Evolutionary conservation across 2,113 vertebrate species (phyloP).

Genomic region (Rhynchomys soricoides): DNA sequence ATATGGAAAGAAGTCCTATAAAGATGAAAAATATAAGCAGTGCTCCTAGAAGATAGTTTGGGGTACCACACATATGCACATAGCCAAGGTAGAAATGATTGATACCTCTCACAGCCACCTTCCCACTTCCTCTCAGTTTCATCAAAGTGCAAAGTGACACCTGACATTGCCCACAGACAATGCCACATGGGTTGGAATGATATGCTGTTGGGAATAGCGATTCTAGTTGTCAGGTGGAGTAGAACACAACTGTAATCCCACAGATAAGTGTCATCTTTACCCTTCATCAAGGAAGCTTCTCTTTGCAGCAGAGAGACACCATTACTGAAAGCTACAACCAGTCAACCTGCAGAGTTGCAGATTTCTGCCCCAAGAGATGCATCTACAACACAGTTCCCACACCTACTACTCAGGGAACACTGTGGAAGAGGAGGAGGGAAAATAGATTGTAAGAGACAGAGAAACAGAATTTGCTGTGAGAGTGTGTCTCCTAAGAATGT

Average conservation of each 20-base stretch:
- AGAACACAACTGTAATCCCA: background rate
- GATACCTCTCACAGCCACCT: background rate
- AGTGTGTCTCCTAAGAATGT: background rate
- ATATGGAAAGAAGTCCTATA: constrained; percentile 46
- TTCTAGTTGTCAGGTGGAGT: background rate
- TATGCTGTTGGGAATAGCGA: background rate
- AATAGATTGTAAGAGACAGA: background rate
- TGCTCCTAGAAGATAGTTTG: background rate
- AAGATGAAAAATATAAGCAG: constrained; percentile 20
- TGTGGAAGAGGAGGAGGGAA: background rate
- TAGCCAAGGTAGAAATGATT: background rate
- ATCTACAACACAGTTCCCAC: background rate
- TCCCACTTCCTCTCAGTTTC: background rate
- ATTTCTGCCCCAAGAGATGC: background rate
- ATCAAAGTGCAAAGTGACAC: background rate
- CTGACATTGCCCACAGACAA: background rate
- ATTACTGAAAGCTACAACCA: too few relatives aligned
- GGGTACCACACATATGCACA: background rate
- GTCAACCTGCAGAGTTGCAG: background rate
- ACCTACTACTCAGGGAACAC: background rate
- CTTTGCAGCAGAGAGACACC: background rate
- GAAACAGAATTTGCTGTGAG: background rate
- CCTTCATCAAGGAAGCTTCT: background rate
- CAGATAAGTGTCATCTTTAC: background rate
- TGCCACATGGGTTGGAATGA: background rate